phyloP scores from a whole-genome alignment of 2,888 invertebrate genomes.

The Uropetala carovei region DNA sequence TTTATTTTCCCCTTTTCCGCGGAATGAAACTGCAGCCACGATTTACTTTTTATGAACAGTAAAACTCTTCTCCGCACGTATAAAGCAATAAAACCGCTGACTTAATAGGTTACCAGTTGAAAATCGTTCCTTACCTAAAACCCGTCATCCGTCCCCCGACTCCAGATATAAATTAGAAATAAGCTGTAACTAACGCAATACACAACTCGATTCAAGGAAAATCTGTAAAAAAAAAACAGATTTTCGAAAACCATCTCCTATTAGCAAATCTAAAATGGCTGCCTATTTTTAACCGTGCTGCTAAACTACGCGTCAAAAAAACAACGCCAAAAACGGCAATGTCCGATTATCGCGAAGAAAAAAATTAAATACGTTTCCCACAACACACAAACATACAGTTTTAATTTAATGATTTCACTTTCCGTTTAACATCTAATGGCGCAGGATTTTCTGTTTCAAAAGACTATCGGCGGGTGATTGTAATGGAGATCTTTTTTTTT shows the following conservation, averaged over 20 bases:
- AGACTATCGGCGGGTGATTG: neutral
- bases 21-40: too few relatives aligned
- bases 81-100: too few relatives aligned
- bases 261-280: neutral
- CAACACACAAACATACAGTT: neutral
- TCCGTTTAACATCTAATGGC: neutral
- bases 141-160: too few relatives aligned
- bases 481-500: slow-evolving; percentile 1
- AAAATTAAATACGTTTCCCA: neutral
- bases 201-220: too few relatives aligned
- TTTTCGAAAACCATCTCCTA: neutral
- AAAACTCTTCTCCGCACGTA: too few relatives aligned
- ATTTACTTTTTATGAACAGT: too few relatives aligned
- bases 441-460: neutral
- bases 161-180: too few relatives aligned
- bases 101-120: too few relatives aligned
- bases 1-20: too few relatives aligned
- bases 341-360: neutral
- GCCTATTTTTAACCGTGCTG: neutral
- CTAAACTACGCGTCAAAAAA: neutral
- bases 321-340: neutral
- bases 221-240: too few relatives aligned
- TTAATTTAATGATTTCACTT: neutral
- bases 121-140: too few relatives aligned
- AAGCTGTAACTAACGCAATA: too few relatives aligned